Base-by-base conservation (phyloP, 2,113 vertebrate species). In the Cyrtonyx montezumae region DNA sequence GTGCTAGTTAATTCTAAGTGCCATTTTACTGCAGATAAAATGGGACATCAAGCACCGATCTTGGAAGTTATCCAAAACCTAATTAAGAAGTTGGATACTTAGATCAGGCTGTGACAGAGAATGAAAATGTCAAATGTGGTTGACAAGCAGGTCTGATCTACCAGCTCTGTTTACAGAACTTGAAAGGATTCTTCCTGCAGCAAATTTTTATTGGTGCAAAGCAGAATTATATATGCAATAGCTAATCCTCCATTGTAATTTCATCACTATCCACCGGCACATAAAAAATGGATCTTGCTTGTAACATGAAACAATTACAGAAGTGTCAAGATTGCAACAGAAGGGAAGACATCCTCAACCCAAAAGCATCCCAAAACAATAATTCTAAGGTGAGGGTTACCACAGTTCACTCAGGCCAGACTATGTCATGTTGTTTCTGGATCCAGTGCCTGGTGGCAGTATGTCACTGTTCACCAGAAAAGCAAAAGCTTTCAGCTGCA, bases 51-150 rank as follows among this genome's bases (percentile, higher is more conserved):
- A 96, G 94, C 69, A 85, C 90, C 43, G 3, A 92, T 90, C 73
- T 76, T 97, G 97, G 97, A 97, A 96, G 66, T 34, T 70, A 91
- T 97, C 97, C 97, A 98, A 97, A 97, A 96, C 88, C 97, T 97
- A 97, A 97, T 97, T 97, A 97, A 69, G 88, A 96, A 94, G 79
- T 85, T 95, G 80, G 86, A 91, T 49, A 75, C 95, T 96, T 96
- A 96, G 95, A 97, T 94, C 45, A 84, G 93, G 70, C 82, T 93
- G 86, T 92, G 84, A 85, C 53, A 78, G 87, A 94, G 84, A 94
- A 95, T 95, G 76, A 93, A 94, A 90, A 96, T 73, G 76, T 80
- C 0, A 5, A 91, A 83, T 32, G 48, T 62, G 68, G 73, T 73
- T 90, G 91, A 95, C 91, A 91, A 81, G 40, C 45, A 79, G 87